Evolutionary conservation across 2,113 vertebrate genomes (phyloP).

Genomic region (Motacilla tschutschensis): DNA sequence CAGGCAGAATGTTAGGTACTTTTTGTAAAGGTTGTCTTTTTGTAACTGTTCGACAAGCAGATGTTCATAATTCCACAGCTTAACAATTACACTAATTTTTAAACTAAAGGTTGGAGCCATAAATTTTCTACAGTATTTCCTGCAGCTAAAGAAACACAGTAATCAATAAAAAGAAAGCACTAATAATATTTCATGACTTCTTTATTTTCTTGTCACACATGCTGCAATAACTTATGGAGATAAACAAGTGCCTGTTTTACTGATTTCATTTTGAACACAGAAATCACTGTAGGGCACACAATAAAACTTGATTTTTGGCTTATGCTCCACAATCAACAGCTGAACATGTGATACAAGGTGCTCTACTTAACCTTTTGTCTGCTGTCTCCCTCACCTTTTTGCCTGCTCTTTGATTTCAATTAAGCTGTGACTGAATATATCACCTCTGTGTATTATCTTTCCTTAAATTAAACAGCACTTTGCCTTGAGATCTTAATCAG

Average conservation of each 20-base stretch:
- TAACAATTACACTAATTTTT: slow-evolving; percentile 56
- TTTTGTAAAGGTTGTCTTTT: slow-evolving; percentile 44
- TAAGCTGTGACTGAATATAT: neutral
- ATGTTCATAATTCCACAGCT: slow-evolving; percentile 52
- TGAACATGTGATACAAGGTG: neutral
- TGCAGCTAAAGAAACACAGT: slow-evolving; percentile 44
- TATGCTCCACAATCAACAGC: neutral
- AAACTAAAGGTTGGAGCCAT: slow-evolving; percentile 61
- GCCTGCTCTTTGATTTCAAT: neutral
- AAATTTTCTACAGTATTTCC: slow-evolving; percentile 55
- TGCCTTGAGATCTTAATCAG: neutral
- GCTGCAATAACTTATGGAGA: neutral
- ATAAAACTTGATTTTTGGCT: slow-evolving; percentile 36
- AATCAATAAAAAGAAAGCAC: slow-evolving; percentile 67
- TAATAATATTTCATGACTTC: slow-evolving; percentile 51
- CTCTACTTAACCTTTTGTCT: slow-evolving; percentile 3
- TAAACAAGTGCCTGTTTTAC: slow-evolving; percentile 19
- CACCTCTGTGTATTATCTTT: neutral
- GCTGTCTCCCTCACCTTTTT: neutral
- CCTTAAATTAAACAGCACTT: slow-evolving; percentile 3
- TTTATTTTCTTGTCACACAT: slow-evolving; percentile 50
- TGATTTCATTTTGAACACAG: slow-evolving; percentile 20
- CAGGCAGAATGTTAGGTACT: slow-evolving; percentile 2
- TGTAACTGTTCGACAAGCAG: slow-evolving; percentile 13
- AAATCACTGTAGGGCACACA: slow-evolving; percentile 8